Evolutionary conservation across 2,113 vertebrate species (phyloP).

Genomic region (Pyrgilauda ruficollis): DNA sequence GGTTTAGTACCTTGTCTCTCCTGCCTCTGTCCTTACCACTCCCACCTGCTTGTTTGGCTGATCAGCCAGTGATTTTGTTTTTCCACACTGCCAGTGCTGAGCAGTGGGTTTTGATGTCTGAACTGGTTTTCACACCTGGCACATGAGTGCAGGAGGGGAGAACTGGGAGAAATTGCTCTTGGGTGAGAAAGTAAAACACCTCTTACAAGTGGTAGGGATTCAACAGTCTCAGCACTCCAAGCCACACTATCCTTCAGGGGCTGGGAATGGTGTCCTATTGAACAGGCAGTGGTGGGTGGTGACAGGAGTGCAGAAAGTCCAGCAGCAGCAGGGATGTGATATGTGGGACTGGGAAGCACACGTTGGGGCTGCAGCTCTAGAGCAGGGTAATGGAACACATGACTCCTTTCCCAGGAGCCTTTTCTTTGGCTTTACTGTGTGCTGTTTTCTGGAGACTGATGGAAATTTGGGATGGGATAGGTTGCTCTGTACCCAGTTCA

Average conservation of each 20-base stretch:
- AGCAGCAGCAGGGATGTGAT: neutral
- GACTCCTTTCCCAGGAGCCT: neutral
- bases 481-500: neutral
- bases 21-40: slow-evolving; percentile 1
- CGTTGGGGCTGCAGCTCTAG: neutral
- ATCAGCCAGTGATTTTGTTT: slow-evolving; percentile 35
- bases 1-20: slow-evolving; percentile 28
- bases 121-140: slow-evolving; percentile 10
- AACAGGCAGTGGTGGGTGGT: neutral
- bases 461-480: neutral
- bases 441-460: neutral
- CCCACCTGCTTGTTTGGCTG: slow-evolving; percentile 31
- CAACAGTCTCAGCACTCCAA: neutral
- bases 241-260: neutral
- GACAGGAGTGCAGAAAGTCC: neutral
- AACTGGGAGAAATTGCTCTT: neutral
- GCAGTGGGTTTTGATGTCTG: neutral
- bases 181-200: neutral
- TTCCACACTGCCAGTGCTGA: neutral
- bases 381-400: neutral
- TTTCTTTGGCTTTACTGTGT: neutral
- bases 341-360: neutral
- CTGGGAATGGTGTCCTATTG: neutral
- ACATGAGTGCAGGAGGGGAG: neutral
- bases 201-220: neutral